Evolutionary conservation across 30 jellyfish, hydroid and myxozoan genomes (phyloP), one percentile per base, ranked within the genome.

Genomic region (Mastigias papua): DNA sequence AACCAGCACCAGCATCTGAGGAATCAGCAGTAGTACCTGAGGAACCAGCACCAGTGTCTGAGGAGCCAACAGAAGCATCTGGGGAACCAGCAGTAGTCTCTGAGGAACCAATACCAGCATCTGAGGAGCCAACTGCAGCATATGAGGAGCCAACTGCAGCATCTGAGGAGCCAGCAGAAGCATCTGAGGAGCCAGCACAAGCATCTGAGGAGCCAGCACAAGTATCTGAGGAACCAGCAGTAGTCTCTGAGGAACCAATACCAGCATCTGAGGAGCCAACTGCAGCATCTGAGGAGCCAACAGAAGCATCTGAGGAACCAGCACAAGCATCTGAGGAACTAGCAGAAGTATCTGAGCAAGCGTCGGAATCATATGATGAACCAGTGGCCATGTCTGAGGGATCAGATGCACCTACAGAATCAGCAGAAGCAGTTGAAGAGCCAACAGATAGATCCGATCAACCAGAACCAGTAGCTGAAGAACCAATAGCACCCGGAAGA

Each of bases 301-400:
- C 76, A 51, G 61, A 84, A 17, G 92, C 87, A 5, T 60, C 68
- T 8, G 10, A 82, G 29, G 92, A 83, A 27, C 78, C 92, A 28
- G 80, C 79, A n/a, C 86, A 35, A 10, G 73, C 28, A n/a, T 6
- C 87, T 9, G 82, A 63, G 30, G 93, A 49, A 11, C 81, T 75
- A n/a, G 87, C 76, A 9, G 78, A 85, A 0, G 61, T 9, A 50
- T 6, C 10, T 6, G 88, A 51, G 27, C 57, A 26, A 35, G 61
- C 67, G 1, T 72, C 50, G n/a, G n/a, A 29, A 29, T 9, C 54
- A 48, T 2, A 69, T 0, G 86, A 68, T 26, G 92, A 69, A 31
- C 79, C 49, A 19, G 83, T 65, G 16, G 91, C 74, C 1, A 30
- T 73, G 23, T 21, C 80, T 35, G 91, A 81, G 30, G 91, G 66